Conservation (phyloP, 2,797 vertebrate species). For the Philypnodon macrostomus region DNA sequence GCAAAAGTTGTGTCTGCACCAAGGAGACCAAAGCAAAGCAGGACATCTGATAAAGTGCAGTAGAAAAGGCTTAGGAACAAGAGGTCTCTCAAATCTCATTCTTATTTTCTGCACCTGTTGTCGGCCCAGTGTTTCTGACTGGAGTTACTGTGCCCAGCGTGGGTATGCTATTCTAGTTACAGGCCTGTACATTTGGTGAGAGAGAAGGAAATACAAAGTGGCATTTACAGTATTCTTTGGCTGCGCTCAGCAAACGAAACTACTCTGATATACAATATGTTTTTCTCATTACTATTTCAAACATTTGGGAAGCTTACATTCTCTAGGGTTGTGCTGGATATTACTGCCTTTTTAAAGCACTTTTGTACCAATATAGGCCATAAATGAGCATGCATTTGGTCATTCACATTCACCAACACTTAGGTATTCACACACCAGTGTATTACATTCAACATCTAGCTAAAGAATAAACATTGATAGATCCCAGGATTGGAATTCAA, state of each 20-base stretch:
- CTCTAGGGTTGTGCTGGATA: too few relatives aligned
- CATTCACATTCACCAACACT: too few relatives aligned
- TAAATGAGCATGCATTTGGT: too few relatives aligned
- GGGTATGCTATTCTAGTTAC: slow-evolving; percentile 1
- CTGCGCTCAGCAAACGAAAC: neutral
- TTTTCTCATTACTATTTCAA: too few relatives aligned
- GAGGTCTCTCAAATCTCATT: neutral
- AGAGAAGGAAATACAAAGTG: slow-evolving; percentile 10
- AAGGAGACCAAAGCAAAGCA: slow-evolving; percentile 18
- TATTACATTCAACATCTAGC: too few relatives aligned
- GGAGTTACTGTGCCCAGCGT: neutral
- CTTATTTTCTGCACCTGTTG: slow-evolving; percentile 1
- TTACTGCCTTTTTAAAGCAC: too few relatives aligned
- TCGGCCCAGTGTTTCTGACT: neutral
- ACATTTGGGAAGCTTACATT: too few relatives aligned
- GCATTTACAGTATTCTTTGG: slow-evolving; percentile 10
- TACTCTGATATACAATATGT: too few relatives aligned
- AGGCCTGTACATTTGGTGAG: neutral
- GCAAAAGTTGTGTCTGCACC: slow-evolving; percentile 53
- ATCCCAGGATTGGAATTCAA: too few relatives aligned
- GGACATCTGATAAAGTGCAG: slow-evolving; percentile 2
- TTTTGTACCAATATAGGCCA: too few relatives aligned
- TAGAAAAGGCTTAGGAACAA: neutral
- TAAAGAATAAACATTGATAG: too few relatives aligned
- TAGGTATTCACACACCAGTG: too few relatives aligned